Evolutionary conservation across 2,113 vertebrate species (phyloP), one percentile per base, ranked within the genome.

Genomic region (Zootoca vivipara): DNA sequence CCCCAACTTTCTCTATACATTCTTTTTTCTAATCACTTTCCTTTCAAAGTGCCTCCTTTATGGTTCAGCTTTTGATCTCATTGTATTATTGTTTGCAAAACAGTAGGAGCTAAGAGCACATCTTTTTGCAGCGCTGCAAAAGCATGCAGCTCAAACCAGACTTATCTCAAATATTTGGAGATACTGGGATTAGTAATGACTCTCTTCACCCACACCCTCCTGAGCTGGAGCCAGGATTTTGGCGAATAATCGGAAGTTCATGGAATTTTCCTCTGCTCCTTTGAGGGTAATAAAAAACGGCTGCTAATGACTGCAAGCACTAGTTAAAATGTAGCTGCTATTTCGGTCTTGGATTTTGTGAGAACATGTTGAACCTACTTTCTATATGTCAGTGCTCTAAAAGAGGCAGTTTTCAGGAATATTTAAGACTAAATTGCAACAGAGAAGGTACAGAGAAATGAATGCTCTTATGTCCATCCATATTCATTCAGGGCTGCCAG

Each of bases 191-290:
- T 84, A 75, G 26, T 73, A 78, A 20, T 82, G 89, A 84, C 69
- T 46, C 0, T 2, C 7, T 10, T 28, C 0, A 52, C 24, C 80
- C 87, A 77, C 74, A 67, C 2, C 85, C 72, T 13, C 64, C 82
- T 90, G 16, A 85, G 18, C 65, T 77, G 46, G 22, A 92, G 69
- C 78, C 84, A 83, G 79, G 64, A 73, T 88, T 83, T 87, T 75
- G 26, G 12, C 79, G 78, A 87, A 18, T 92, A 87, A 93, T 81
- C 69, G 35, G 81, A 90, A 88, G 33, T 70, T 80, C 10, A 4
- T 90, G 58, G 83, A 87, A 73, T 87, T 93, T 91, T 91, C 89
- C 1, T 78, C 52, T 91, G 62, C 80, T 91, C 56, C 62, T 93
- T 74, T 58, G 58, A 90, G 20, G 13, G 7, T 92, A 83, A 93